Percentiles rank a stretch among this genome's conserved stretches.
Evolutionary conservation across 2,888 invertebrate species (phyloP).

Genomic region (Plagiodera versicolora): DNA sequence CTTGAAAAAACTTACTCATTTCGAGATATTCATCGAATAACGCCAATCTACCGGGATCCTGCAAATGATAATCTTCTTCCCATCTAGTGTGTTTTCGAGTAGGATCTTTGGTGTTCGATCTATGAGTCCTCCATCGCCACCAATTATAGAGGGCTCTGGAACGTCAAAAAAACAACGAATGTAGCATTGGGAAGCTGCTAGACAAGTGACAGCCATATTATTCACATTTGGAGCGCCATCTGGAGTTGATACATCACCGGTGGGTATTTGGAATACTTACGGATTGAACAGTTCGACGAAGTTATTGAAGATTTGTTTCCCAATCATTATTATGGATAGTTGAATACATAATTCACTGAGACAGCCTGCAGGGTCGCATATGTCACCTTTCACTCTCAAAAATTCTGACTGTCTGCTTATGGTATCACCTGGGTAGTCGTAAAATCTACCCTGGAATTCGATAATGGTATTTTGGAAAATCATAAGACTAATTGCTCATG

Average conservation of each 20-base stretch:
- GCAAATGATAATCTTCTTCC: conserved; percentile 94
- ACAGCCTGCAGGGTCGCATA: conserved; percentile 92
- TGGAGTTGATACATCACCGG: neutral
- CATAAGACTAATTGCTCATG: too few species aligned
- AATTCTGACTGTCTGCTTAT: conserved; percentile 75
- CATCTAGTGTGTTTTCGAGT: conserved; percentile 77
- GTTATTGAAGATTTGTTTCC: conserved; percentile 92
- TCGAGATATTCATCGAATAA: conserved; percentile 96
- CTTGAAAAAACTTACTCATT: conserved; percentile 75
- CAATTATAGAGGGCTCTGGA: conserved; percentile 82
- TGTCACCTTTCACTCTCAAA: conserved; percentile 76
- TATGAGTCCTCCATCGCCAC: conserved; percentile 82
- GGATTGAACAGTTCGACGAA: conserved; percentile 88
- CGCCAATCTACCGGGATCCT: conserved; percentile 85
- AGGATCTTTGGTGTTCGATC: conserved; percentile 73
- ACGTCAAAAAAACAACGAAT: too few species aligned
- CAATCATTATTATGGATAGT: conserved; percentile 91
- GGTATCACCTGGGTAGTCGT: conserved; percentile 83
- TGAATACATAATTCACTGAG: conserved; percentile 92
- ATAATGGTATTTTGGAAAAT: neutral
- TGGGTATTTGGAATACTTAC: conserved; percentile 60
- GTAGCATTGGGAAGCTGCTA: too few species aligned
- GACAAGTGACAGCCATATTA: too few species aligned
- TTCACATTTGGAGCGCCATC: too few species aligned
- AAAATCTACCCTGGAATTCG: conserved; percentile 74